Percentiles rank a stretch among this genome's conserved stretches.
These are phyloP conservation scores for Orchestes rusci DNA, from an alignment of 2,888 invertebrate species.

Conservation along the genomic window DNA sequence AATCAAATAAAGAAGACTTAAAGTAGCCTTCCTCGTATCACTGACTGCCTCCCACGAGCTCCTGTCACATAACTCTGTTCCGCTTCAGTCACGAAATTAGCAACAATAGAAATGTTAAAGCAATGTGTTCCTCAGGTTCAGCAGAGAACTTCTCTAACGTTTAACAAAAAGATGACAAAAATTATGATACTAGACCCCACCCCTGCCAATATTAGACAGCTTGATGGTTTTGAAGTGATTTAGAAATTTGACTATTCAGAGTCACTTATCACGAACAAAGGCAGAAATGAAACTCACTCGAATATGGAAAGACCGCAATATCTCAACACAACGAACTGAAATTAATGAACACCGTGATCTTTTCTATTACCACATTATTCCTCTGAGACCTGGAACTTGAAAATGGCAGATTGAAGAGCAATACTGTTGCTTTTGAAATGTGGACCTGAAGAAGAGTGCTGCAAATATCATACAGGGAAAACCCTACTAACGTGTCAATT, in stretches of 20 bases:
- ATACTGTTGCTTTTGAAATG: not conserved
- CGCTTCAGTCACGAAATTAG: too few relatives aligned
- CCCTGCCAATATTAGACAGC: not conserved
- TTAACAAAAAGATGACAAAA: not conserved
- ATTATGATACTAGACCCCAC: not conserved
- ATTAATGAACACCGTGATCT: not conserved
- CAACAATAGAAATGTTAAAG: too few relatives aligned
- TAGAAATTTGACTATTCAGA: not conserved
- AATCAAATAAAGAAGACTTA: too few relatives aligned
- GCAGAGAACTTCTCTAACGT: too few relatives aligned
- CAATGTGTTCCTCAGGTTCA: too few relatives aligned
- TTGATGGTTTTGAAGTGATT: not conserved
- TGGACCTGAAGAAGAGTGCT: not conserved
- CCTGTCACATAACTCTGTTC: too few relatives aligned
- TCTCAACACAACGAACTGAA: not conserved
- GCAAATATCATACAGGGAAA: not conserved
- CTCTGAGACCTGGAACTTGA: not conserved
- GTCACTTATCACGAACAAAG: not conserved
- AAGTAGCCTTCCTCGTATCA: too few relatives aligned
- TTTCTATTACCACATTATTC: not conserved
- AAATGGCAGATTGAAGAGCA: not conserved
- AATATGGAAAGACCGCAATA: not conserved
- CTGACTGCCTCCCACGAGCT: too few relatives aligned
- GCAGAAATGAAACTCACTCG: not conserved
- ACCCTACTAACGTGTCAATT: not conserved